Evolutionary conservation across 2,888 invertebrate genomes (phyloP).

Genomic region (Orchesellides sinensis): DNA sequence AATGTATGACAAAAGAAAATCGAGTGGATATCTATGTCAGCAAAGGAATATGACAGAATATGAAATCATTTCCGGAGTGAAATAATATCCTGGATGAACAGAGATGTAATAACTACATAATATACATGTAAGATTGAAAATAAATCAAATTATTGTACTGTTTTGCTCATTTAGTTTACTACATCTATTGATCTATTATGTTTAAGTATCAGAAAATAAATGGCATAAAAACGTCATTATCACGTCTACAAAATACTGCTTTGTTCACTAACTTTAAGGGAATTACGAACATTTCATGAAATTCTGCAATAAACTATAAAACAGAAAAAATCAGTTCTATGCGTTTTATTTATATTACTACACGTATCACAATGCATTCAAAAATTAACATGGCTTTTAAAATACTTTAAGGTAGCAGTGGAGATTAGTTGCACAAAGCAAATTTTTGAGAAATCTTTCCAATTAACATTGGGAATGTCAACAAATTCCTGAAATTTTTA

Average conservation of each 20-base stretch:
- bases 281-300: slow-evolving; percentile 36
- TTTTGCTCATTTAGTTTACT: slow-evolving; percentile 57
- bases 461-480: too few relatives aligned
- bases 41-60: slow-evolving; percentile 9
- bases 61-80: slow-evolving; percentile 34
- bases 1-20: slow-evolving; percentile 20
- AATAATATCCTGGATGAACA: slow-evolving; percentile 37
- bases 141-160: slow-evolving; percentile 38
- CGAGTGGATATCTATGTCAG: slow-evolving; percentile 63
- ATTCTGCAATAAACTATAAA: slow-evolving; percentile 56
- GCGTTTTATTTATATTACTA: too few relatives aligned
- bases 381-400: too few relatives aligned
- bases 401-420: too few relatives aligned
- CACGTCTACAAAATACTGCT: too few relatives aligned
- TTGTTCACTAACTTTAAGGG: slow-evolving; percentile 56
- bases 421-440: too few relatives aligned
- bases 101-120: background rate
- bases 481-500: too few relatives aligned
- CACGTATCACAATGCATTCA: too few relatives aligned
- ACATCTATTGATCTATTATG: slow-evolving; percentile 2
- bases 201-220: background rate
- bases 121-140: slow-evolving; percentile 6
- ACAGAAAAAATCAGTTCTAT: too few relatives aligned
- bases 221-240: too few relatives aligned
- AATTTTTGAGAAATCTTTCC: too few relatives aligned